These are phyloP conservation scores for Melanogrammus aeglefinus DNA, from an alignment of 2,797 vertebrate species.

Conservation along the genomic window DNA sequence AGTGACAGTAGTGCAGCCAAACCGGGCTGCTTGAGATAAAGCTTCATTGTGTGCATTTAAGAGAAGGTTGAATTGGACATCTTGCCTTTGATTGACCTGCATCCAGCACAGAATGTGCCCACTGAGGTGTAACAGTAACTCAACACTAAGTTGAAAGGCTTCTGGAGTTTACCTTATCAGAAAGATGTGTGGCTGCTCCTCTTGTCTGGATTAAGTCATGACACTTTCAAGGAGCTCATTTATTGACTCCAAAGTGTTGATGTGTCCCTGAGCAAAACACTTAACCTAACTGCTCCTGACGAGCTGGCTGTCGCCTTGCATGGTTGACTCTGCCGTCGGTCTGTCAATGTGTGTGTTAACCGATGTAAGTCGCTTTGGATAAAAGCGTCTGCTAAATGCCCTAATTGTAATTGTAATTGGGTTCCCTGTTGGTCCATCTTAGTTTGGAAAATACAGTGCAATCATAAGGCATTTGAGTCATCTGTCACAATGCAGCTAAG, in stretches of 20 bases:
- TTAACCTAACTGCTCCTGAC: too few relatives aligned
- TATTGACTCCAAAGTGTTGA: background rate
- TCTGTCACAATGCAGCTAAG: constrained; percentile 57
- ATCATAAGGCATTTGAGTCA: constrained; percentile 48
- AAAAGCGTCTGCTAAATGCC: too few relatives aligned
- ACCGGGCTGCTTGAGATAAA: background rate
- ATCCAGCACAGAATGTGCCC: constrained; percentile 65
- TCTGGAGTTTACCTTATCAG: constrained; percentile 67
- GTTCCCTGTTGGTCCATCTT: constrained; percentile 23
- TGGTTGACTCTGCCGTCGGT: too few relatives aligned
- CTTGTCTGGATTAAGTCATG: constrained; percentile 53
- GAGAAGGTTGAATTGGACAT: constrained; percentile 34
- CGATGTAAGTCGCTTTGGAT: too few relatives aligned
- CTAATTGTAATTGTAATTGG: too few relatives aligned
- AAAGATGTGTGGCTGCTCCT: constrained; percentile 63
- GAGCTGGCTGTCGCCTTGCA: too few relatives aligned
- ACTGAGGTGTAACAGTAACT: constrained; percentile 62
- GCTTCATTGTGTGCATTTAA: background rate
- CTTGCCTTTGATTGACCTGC: constrained; percentile 57
- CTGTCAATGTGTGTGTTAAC: too few relatives aligned
- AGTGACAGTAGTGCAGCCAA: background rate
- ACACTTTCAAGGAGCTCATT: constrained; percentile 53
- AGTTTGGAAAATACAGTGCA: constrained; percentile 35
- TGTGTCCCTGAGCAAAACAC: too few relatives aligned
- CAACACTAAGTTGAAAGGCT: constrained; percentile 68